Base-by-base conservation (phyloP, 2,888 invertebrate species). In the Augochlorella aurata region DNA sequence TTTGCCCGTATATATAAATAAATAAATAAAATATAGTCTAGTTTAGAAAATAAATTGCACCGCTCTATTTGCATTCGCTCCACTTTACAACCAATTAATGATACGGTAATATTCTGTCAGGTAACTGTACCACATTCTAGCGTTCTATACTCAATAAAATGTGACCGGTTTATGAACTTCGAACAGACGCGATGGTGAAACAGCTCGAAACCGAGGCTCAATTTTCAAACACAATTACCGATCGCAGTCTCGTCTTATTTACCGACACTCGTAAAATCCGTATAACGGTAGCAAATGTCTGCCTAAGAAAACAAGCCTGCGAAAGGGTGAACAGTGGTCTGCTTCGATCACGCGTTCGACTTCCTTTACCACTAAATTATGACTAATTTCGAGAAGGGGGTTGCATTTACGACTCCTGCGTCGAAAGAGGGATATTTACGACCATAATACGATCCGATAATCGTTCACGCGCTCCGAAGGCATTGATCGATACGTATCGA, bases 141-240 rank as follows among this genome's bases (percentile, higher is more conserved):
- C 58, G 14, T 24, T 58, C 24, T 1, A 58, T 58, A 24, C 58
- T 58, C 58, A 58, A 58, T 58, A 58, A 58, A 58, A 21, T 21
- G 21, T 38, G 69, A 70, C 50, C 38, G 54, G 63, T 73, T 73
- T 65, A 65, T 73, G 63, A 49, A 50, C 45, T 58, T 38, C n/a
- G 29, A 38, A 44, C 44, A n/a, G 52, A 16, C 16, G 58, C 47
- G 58, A 71, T 24, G 47, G 10, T 18, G 49, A 21, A 63, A 73
- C 45, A 10, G 61, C 29, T 14, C 29, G 61, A 72, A 49, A 72
- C 18, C 49, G 38, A 50, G 29, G 14, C 72, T 63, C 72, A n/a
- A 63, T 72, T 72, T 45, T 61, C 58, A 45, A 47, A 71, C 47
- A 24, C n/a, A 47, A 73, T 63, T 63, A 63, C 45, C 12, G 14